These are phyloP conservation scores for Thereva nobilitata DNA, from an alignment of 2,888 invertebrate genomes.

Conservation along the genomic window DNA sequence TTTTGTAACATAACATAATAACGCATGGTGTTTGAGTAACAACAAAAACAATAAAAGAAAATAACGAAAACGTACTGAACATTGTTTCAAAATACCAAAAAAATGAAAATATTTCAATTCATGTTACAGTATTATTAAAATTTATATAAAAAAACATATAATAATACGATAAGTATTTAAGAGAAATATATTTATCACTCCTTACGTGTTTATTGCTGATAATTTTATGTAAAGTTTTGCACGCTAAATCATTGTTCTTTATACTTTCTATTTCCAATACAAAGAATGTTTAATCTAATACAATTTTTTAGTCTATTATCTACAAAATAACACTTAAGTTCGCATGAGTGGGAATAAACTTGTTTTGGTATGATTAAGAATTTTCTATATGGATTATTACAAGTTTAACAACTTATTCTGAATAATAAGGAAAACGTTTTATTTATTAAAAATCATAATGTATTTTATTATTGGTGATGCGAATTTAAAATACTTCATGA, in stretches of 20 bases:
- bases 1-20: slow-evolving; percentile 43
- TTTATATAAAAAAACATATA: slow-evolving; percentile 17
- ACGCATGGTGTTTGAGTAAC: slow-evolving; percentile 45
- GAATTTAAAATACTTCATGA: no score
- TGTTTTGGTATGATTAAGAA: slow-evolving; percentile 23
- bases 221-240: slow-evolving; percentile 4
- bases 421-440: no score
- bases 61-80: slow-evolving; percentile 14
- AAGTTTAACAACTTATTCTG: no score
- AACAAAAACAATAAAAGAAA: slow-evolving; percentile 19
- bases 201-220: no score
- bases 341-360: slow-evolving; percentile 29
- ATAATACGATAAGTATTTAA: no score
- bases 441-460: no score
- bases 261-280: neutral
- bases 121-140: slow-evolving; percentile 9
- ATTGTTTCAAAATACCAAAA: neutral
- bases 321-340: neutral
- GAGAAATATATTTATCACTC: no score
- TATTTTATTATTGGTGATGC: no score
- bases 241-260: slow-evolving; percentile 19
- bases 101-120: no score
- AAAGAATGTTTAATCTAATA: slow-evolving; percentile 6
- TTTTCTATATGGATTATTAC: slow-evolving; percentile 14
- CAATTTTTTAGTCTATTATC: slow-evolving; percentile 13